Evolutionary conservation across 1,140 invertebrate species (phyloP), one percentile per base, ranked within the genome.

Genomic region (Phymastichus coffea): DNA sequence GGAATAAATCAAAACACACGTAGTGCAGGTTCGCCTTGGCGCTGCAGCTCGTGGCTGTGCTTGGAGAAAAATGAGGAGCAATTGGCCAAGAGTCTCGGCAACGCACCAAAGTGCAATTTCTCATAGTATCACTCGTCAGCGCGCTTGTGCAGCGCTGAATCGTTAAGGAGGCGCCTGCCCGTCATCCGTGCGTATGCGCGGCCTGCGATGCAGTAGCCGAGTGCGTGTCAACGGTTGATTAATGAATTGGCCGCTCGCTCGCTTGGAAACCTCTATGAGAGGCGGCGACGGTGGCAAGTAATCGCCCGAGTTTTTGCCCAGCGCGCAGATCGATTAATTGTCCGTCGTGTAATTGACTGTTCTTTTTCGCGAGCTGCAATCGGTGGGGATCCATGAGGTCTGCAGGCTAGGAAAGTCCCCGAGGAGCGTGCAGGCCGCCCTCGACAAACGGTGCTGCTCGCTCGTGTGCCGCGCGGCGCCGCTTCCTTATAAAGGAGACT

Each of bases 191-290:
- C 47, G 54, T 47, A n/a, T n/a, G n/a, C n/a, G n/a, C n/a, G n/a
- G n/a, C n/a, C n/a, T 58, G 57, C 61, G 54, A 65, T 62, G 60
- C 73, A 63, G 72, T 75, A 74, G 70, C 71, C 64, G 66, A 70
- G 69, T 72, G 64, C 67, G 70, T 73, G 73, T 74, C 75, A 73
- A 73, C 70, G 64, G 47, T 63, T 77, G 74, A 77, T 72, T 77
- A 76, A 76, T 77, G 75, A 72, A 76, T 65, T 60, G 47, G 26
- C 69, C 38, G 23, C 30, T 12, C 26, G 10, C 1, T 30, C 14
- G 41, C 25, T 23, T 41, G 17, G 20, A 41, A 41, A 41, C 4
- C 38, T 19, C 8, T n/a, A n/a, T 15, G 4, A 8, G 4, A 19
- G 20, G 38, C 23, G 22, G 1, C 15, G 44, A n/a, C 23, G 19